phyloP scores from a whole-genome alignment of 53 echinoderm and acorn worm genomes.

The Crossaster papposus region DNA sequence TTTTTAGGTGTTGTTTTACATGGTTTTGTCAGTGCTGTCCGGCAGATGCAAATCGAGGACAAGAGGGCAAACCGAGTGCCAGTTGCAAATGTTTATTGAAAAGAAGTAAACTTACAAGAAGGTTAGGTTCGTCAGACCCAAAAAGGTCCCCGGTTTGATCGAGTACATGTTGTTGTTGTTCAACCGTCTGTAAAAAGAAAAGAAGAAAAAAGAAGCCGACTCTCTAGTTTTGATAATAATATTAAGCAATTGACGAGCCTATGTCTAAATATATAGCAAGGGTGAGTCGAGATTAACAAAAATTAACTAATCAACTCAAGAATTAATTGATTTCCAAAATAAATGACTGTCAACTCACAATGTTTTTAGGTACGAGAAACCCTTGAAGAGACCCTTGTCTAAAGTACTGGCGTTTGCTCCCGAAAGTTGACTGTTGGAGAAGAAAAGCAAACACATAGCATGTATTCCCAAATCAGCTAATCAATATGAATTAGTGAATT shows the following conservation, averaged over 20 bases:
- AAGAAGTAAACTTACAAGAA: conserved; percentile 1
- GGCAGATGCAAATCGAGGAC: neutral
- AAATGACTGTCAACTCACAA: neutral
- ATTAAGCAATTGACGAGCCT: too few relatives aligned
- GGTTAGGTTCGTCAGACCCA: conserved; percentile 1
- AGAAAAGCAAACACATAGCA: neutral
- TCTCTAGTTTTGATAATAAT: neutral
- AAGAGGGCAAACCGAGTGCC: neutral
- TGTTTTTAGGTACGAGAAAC: neutral
- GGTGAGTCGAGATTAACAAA: neutral
- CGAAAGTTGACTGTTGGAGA: neutral
- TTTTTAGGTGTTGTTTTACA: too few relatives aligned
- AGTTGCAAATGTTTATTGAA: neutral
- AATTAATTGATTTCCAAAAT: neutral
- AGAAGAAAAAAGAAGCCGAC: neutral
- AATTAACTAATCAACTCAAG: neutral
- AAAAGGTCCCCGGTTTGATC: neutral
- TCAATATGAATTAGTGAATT: neutral
- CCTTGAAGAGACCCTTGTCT: conserved; percentile 15
- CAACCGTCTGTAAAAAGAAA: neutral
- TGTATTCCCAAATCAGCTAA: neutral
- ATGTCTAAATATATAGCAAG: too few relatives aligned
- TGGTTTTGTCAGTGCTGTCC: neutral
- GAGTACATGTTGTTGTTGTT: neutral
- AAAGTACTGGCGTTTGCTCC: neutral